Conservation (phyloP, 2,113 vertebrate species). For the Manacus vitellinus region DNA sequence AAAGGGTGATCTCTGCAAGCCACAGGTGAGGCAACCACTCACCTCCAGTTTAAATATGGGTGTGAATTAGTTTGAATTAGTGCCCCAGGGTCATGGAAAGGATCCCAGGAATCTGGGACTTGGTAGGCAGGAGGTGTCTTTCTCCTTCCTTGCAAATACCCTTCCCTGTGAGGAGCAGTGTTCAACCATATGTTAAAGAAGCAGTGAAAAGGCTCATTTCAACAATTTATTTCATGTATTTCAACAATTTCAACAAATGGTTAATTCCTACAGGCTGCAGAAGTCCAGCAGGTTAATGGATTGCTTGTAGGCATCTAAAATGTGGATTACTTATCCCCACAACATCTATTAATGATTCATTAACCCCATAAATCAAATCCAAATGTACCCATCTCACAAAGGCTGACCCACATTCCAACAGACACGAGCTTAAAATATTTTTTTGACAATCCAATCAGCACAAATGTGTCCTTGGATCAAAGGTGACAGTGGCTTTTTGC, state of each 20-base stretch:
- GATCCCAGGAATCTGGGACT: neutral
- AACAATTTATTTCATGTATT: neutral
- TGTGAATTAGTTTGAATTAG: neutral
- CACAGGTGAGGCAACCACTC: neutral
- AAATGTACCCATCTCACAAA: neutral
- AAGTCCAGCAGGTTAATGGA: slow-evolving; percentile 27
- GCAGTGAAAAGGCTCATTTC: neutral
- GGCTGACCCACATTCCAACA: neutral
- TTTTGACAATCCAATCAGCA: slow-evolving; percentile 5
- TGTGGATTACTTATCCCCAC: neutral
- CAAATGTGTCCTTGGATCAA: slow-evolving; percentile 5
- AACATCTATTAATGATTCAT: slow-evolving; percentile 33
- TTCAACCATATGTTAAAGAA: neutral
- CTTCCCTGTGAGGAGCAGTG: neutral
- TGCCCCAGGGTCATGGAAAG: neutral
- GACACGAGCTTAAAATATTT: neutral
- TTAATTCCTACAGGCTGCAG: neutral
- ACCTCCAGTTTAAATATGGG: neutral
- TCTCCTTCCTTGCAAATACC: neutral
- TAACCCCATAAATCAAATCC: neutral
- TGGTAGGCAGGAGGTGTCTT: neutral
- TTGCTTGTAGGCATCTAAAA: slow-evolving; percentile 1
- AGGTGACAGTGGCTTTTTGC: neutral
- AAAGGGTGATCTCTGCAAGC: neutral
- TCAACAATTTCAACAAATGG: neutral